Evolutionary conservation across 1,140 invertebrate species (phyloP).

Genomic region (Apis mellifera): DNA sequence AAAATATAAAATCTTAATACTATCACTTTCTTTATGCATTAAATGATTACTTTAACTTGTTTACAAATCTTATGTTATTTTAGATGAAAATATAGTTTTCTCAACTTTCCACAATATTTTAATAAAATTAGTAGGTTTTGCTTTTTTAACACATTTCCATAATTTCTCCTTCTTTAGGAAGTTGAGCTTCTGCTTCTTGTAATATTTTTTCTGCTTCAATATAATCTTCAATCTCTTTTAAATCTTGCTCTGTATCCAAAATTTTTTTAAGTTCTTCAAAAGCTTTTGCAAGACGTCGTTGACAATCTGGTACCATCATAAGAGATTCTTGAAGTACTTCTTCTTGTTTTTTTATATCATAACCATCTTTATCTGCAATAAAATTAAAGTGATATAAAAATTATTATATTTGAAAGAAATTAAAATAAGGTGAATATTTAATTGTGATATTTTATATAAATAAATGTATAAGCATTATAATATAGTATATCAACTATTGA

Average conservation of each 20-base stretch:
- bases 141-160: constrained; percentile 69
- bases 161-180: constrained; percentile 77
- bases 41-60: constrained; percentile 45
- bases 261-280: constrained; percentile 89
- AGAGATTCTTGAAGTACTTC: constrained; percentile 92
- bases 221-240: constrained; percentile 89
- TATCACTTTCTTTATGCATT: constrained; percentile 12
- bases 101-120: not conserved
- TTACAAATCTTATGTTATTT: constrained; percentile 36
- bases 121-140: constrained; percentile 6
- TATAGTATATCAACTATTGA: not conserved
- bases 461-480: not conserved
- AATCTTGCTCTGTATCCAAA: constrained; percentile 88
- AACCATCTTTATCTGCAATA: constrained; percentile 88
- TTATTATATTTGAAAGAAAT: not conserved
- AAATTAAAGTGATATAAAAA: constrained; percentile 19
- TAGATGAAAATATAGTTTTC: constrained; percentile 42
- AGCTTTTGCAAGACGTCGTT: constrained; percentile 89
- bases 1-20: constrained; percentile 40
- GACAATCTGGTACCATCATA: constrained; percentile 95
- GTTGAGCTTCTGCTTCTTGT: constrained; percentile 86
- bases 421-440: not conserved
- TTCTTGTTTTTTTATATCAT: constrained; percentile 93
- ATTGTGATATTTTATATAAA: constrained; percentile 11
- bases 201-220: constrained; percentile 86